phyloP scores from a whole-genome alignment of 2,113 vertebrate genomes.

The Tenrec ecaudatus region DNA sequence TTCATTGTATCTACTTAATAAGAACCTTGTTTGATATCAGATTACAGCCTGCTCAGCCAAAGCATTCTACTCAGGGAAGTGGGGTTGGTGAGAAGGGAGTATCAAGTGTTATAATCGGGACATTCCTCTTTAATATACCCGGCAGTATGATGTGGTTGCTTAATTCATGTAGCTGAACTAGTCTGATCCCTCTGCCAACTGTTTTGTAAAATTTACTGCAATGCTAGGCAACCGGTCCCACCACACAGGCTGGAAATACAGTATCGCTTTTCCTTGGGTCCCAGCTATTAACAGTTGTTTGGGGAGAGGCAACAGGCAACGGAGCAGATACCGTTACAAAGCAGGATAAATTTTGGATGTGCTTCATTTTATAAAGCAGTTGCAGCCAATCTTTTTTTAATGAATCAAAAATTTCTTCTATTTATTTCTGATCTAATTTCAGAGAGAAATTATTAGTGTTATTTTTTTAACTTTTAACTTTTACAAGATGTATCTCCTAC shows the following conservation, averaged over 20 bases:
- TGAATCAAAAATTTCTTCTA: constrained; percentile 1
- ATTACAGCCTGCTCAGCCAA: constrained; percentile 91
- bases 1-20: constrained; percentile 91
- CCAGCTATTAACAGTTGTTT: constrained; percentile 89
- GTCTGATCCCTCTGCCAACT: constrained; percentile 87
- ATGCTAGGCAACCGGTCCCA: constrained; percentile 86
- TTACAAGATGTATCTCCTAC: neutral
- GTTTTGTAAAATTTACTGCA: constrained; percentile 84
- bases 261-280: constrained; percentile 89
- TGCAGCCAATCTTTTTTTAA: constrained; percentile 49
- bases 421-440: constrained; percentile 20
- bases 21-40: constrained; percentile 89
- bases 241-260: constrained; percentile 83
- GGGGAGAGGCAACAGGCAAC: constrained; percentile 74
- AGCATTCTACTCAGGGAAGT: constrained; percentile 87
- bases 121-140: constrained; percentile 92
- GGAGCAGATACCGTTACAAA: constrained; percentile 83
- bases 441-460: neutral
- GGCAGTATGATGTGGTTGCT: constrained; percentile 90
- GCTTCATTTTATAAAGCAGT: constrained; percentile 16
- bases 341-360: constrained; percentile 42
- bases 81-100: constrained; percentile 89
- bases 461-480: neutral
- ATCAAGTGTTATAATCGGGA: constrained; percentile 93
- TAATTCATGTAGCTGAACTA: constrained; percentile 90